Evolutionary conservation across 2,113 vertebrate genomes (phyloP), one percentile per base, ranked within the genome.

Genomic region (Parus major): DNA sequence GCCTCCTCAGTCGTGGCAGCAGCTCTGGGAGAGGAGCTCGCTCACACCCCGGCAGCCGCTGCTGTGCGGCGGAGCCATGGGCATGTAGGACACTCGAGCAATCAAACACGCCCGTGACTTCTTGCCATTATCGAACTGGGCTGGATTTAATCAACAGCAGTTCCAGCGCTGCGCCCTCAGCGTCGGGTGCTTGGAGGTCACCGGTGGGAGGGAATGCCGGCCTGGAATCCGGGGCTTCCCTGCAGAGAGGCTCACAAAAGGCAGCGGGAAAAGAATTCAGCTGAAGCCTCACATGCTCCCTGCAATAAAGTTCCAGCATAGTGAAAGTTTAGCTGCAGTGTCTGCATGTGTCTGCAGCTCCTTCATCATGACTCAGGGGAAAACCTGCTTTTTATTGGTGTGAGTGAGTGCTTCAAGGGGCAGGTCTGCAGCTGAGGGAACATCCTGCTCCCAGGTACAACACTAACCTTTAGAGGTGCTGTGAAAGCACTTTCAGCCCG

Each of bases 361-460:
- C 57, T 56, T 81, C 60, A 53, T 41, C 94, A 21, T 94, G 91
- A 93, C 73, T 95, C 91, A 77, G 47, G 83, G 95, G 94, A 93
- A 96, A 89, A 81, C 12, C 84, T 92, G 35, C 6, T 76, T 73
- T 91, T 82, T 76, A 86, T 44, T 69, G 81, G 90, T 47, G 61
- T 47, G 86, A 96, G 69, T 20, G 82, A 77, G 84, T 10, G 68
- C 52, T 82, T 28, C 29, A 33, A 55, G 72, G 75, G 85, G 92
- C 88, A 96, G 86, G 60, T 50, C 79, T 79, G 92, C 65, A 79
- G 76, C 60, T 22, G 55, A 35, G 83, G 92, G 92, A 50, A n/a
- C 83, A 41, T 81, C 86, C 80, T 73, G 64, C 84, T 49, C 52
- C n/a, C 53, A 31, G 93, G 64, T 76, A 39, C 50, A 33, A 12